Evolutionary conservation across 2,888 invertebrate species (phyloP).

Genomic region (Drosophila yooni): DNA sequence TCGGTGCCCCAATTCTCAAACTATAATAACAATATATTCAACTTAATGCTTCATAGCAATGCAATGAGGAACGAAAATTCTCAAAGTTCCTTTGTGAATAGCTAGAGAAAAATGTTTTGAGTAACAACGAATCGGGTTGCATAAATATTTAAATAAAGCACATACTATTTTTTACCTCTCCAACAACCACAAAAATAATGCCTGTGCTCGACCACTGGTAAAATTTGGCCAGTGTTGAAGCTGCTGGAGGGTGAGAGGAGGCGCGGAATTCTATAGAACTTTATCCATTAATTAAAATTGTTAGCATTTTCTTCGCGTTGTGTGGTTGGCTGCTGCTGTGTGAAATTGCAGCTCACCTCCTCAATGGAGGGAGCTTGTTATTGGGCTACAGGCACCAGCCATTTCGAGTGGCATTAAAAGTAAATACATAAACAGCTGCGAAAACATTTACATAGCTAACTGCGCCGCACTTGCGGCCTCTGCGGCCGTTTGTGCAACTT

Average conservation of each 20-base stretch:
- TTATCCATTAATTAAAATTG: constrained; percentile 85
- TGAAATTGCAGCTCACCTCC: constrained; percentile 36
- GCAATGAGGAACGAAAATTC: neutral
- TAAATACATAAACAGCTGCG: constrained; percentile 77
- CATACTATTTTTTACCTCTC: constrained; percentile 37
- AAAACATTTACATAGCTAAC: constrained; percentile 79
- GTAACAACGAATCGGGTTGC: constrained; percentile 14
- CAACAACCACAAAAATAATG: constrained; percentile 8
- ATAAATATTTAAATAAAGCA: constrained; percentile 63
- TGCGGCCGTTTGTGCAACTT: constrained; percentile 33
- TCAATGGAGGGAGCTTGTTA: neutral
- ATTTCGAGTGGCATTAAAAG: constrained; percentile 69
- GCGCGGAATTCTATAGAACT: constrained; percentile 76
- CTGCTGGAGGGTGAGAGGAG: neutral
- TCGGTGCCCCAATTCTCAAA: neutral
- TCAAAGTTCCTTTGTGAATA: constrained; percentile 11
- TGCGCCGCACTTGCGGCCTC: constrained; percentile 53
- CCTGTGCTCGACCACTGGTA: constrained; percentile 21
- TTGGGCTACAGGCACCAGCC: constrained; percentile 20
- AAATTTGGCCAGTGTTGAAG: neutral
- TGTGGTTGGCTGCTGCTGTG: constrained; percentile 65
- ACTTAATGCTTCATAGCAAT: neutral
- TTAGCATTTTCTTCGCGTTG: constrained; percentile 66
- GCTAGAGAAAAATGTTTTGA: constrained; percentile 31
- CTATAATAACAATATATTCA: neutral